Evolutionary conservation across 1,140 invertebrate genomes (phyloP).

Genomic region (Ridgeia piscesae): DNA sequence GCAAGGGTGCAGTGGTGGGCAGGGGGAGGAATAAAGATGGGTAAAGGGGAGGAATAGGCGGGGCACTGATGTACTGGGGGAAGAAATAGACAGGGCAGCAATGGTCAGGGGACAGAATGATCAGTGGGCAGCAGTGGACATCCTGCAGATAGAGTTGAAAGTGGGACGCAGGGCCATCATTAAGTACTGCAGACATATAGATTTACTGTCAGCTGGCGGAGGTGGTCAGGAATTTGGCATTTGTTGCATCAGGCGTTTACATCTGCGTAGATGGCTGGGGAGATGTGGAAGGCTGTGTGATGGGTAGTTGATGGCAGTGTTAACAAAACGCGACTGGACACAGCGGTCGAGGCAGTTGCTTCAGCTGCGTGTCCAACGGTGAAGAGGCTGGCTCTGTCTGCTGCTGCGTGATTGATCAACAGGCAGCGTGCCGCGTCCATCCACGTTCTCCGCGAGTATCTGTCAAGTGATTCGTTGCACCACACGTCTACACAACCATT

Average conservation of each 20-base stretch:
- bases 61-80: too few species aligned
- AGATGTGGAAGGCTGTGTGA: not conserved
- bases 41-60: too few species aligned
- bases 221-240: not conserved
- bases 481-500: not conserved
- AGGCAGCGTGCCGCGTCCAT: not conserved
- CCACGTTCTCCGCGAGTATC: not conserved
- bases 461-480: not conserved
- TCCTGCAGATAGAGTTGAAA: not conserved
- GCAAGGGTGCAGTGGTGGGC: too few species aligned
- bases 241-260: not conserved
- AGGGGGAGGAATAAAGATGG: too few species aligned
- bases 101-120: not conserved
- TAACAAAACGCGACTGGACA: not conserved
- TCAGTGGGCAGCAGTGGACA: too few species aligned
- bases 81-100: not conserved
- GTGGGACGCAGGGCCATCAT: not conserved
- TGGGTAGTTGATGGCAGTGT: not conserved
- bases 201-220: not conserved
- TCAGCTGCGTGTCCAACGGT: not conserved
- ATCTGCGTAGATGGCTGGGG: not conserved
- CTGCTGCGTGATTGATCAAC: not conserved
- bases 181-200: not conserved
- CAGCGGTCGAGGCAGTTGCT: not conserved
- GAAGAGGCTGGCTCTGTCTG: not conserved